Percentiles rank a stretch among this genome's conserved stretches.
Conservation (phyloP, 2,797 vertebrate genomes). For the Myripristis jacobus region DNA sequence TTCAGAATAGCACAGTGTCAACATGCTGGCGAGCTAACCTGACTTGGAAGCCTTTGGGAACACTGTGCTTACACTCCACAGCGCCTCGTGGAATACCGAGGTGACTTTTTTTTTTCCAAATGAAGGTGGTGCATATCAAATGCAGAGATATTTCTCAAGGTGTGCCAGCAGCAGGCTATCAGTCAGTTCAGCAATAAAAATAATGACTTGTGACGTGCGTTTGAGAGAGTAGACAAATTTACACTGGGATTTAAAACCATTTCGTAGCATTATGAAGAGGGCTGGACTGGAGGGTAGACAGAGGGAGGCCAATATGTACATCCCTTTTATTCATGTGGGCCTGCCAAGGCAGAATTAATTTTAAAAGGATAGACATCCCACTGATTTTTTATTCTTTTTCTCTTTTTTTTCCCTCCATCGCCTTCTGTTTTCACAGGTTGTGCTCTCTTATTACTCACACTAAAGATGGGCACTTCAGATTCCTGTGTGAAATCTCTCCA, state of each 20-base stretch:
- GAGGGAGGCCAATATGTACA: neutral
- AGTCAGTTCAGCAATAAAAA: neutral
- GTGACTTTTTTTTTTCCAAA: neutral
- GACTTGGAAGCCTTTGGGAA: constrained; percentile 29
- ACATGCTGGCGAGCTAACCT: constrained; percentile 15
- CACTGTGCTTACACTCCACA: neutral
- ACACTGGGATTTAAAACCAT: constrained; percentile 7
- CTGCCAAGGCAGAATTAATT: constrained; percentile 3
- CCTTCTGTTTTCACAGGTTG: constrained; percentile 2
- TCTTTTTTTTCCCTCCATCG: neutral
- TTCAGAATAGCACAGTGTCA: constrained; percentile 38
- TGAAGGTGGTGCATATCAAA: constrained; percentile 16
- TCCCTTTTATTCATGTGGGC: neutral
- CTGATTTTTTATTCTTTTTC: neutral
- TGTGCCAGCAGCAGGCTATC: neutral
- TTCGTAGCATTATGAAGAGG: neutral
- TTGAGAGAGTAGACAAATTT: constrained; percentile 26
- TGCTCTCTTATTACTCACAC: neutral
- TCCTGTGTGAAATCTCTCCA: neutral
- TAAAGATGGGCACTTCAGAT: neutral
- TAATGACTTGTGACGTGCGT: constrained; percentile 15
- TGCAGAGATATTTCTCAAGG: constrained; percentile 3
- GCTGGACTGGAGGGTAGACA: neutral
- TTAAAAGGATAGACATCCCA: constrained; percentile 7
- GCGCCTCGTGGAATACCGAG: constrained; percentile 8